Conservation (phyloP, 2,113 vertebrate species). For the Turdus rufiventris region DNA sequence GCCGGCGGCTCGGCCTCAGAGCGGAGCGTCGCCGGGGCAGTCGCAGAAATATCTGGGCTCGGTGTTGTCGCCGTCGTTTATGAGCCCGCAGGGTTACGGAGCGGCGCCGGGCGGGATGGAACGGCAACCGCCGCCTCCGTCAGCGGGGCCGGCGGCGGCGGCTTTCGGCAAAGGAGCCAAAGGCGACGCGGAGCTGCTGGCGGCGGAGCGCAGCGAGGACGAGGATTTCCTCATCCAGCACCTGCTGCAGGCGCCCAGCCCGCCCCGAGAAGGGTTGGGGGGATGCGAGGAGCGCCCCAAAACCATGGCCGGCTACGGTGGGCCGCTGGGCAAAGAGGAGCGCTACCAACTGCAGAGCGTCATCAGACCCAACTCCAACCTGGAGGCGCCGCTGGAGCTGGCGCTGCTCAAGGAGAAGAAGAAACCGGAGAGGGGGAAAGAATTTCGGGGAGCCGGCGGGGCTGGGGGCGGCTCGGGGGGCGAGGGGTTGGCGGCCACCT, state of each 20-base stretch:
- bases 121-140: neutral
- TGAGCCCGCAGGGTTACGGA: conserved; percentile 67
- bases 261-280: conserved; percentile 57
- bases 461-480: neutral
- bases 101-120: conserved; percentile 24
- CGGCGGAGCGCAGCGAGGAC: conserved; percentile 77
- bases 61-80: conserved; percentile 85
- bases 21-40: conserved; percentile 80
- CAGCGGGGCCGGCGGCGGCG: neutral
- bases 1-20: conserved; percentile 79
- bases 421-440: conserved; percentile 71
- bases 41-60: conserved; percentile 87
- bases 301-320: neutral
- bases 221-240: conserved; percentile 95
- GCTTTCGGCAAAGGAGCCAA: conserved; percentile 53
- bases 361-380: conserved; percentile 88
- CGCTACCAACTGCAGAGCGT: conserved; percentile 92
- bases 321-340: conserved; percentile 68
- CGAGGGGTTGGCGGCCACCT: conserved; percentile 63
- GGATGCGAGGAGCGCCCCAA: conserved; percentile 58
- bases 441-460: conserved; percentile 50
- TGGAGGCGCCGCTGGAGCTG: conserved; percentile 85
- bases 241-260: conserved; percentile 81
- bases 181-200: conserved; percentile 62
- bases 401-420: conserved; percentile 81